Evolutionary conservation across 2,797 vertebrate species (phyloP), one percentile per base, ranked within the genome.

Genomic region (Champsocephalus esox): DNA sequence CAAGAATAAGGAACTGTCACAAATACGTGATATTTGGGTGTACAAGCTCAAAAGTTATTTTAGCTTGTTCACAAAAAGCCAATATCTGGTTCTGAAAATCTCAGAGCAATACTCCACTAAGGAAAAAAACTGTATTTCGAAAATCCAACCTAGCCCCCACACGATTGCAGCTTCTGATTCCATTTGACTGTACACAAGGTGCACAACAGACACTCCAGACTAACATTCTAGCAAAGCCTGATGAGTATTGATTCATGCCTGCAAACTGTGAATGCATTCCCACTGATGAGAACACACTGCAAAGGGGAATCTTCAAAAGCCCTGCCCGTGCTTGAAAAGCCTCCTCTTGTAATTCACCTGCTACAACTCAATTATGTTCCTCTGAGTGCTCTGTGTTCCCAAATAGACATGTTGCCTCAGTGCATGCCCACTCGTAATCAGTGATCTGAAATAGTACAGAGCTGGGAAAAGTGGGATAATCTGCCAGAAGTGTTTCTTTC

Each of bases 221-320:
- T 79, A 70, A 88, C 75, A 80, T 57, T 71, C 70, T 80, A 57
- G 62, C 81, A 64, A 44, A 16, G 4, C 50, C 4, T n/a, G 65
- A 69, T 1, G 66, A 59, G 77, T 59, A 43, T 8, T 63, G 80
- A 87, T 80, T 83, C 80, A 48, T 70, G 67, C 72, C 74, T 79
- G 65, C 68, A 70, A 49, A 77, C 59, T 43, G 72, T 60, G 77
- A 76, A 80, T 68, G 64, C 67, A 14, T 62, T 70, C 58, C 58
- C 58, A 9, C 67, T 76, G 79, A 90, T 80, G 75, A 86, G 71
- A 62, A 67, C 1, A 0, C 11, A 8, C 66, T 82, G 66, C 50
- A 63, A 66, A 77, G 72, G 28, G n/a, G 69, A 54, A 67, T 86
- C 83, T 86, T 87, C 83, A 38, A 87, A 81, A 90, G 77, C 59